These are phyloP conservation scores for Callosobruchus maculatus DNA, from an alignment of 2,888 invertebrate genomes.

Conservation along the genomic window DNA sequence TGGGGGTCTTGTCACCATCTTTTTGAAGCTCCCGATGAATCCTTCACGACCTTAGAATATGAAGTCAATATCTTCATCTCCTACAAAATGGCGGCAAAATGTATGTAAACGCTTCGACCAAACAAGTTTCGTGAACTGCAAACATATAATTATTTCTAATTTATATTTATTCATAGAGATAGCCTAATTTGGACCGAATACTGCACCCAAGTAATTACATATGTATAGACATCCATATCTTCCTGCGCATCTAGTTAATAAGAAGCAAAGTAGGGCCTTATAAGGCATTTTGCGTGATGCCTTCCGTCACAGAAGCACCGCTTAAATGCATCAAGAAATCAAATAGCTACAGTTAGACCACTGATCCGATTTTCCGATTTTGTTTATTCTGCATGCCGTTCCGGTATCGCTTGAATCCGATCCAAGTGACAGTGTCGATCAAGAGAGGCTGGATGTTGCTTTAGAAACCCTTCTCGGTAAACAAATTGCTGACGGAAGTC, in stretches of 20 bases:
- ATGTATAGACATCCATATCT: neutral
- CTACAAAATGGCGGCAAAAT: no score
- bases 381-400: neutral
- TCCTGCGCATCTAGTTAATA: neutral
- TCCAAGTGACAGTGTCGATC: neutral
- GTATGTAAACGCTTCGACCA: neutral
- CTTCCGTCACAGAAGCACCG: neutral
- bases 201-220: neutral
- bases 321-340: neutral
- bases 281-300: neutral
- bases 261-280: neutral
- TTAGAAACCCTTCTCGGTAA: conserved; percentile 12
- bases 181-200: neutral
- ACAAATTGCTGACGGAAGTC: conserved; percentile 30
- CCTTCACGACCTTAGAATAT: no score
- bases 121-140: neutral
- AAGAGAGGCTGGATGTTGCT: neutral
- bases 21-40: no score
- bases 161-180: neutral
- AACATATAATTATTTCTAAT: neutral
- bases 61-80: no score
- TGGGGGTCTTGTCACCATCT: no score
- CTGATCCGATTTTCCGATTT: neutral
- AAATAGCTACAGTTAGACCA: neutral
- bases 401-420: neutral